Conservation (phyloP, 2,797 vertebrate species). For the Pangasius krempfi region DNA sequence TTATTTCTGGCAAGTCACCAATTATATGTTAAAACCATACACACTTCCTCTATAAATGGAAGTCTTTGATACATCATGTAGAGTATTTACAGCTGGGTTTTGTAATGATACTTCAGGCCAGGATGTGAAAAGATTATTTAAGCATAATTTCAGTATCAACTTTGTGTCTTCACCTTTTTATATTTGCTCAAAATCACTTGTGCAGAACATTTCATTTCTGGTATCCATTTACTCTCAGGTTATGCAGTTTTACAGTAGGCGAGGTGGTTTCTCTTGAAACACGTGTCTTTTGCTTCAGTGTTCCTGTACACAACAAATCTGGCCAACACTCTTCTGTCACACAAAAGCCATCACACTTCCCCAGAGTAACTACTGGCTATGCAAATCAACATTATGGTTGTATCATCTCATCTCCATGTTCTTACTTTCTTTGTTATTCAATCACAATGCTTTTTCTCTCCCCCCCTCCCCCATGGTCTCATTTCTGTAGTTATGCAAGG, state of each 20-base stretch:
- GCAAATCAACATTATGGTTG: slow-evolving; percentile 74
- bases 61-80: slow-evolving; percentile 16
- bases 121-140: slow-evolving; percentile 14
- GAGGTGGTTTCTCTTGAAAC: slow-evolving; percentile 59
- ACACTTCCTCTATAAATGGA: slow-evolving; percentile 14
- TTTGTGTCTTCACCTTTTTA: not conserved
- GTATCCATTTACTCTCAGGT: slow-evolving; percentile 72
- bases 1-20: not conserved
- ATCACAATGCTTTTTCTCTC: slow-evolving; percentile 63
- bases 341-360: slow-evolving; percentile 57
- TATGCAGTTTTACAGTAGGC: slow-evolving; percentile 65
- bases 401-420: slow-evolving; percentile 70
- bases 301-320: not conserved
- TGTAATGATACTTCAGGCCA: not conserved
- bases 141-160: not conserved
- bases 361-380: slow-evolving; percentile 77
- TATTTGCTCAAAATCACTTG: not conserved
- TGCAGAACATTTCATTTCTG: not conserved
- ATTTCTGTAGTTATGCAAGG: slow-evolving; percentile 74
- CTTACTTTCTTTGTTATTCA: slow-evolving; percentile 72
- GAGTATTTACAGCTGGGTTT: slow-evolving; percentile 4
- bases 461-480: slow-evolving; percentile 12
- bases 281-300: slow-evolving; percentile 39
- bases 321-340: slow-evolving; percentile 50
- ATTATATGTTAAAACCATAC: not conserved